Conservation (phyloP, 2,888 invertebrate genomes). For the Ditula angustiorana region DNA sequence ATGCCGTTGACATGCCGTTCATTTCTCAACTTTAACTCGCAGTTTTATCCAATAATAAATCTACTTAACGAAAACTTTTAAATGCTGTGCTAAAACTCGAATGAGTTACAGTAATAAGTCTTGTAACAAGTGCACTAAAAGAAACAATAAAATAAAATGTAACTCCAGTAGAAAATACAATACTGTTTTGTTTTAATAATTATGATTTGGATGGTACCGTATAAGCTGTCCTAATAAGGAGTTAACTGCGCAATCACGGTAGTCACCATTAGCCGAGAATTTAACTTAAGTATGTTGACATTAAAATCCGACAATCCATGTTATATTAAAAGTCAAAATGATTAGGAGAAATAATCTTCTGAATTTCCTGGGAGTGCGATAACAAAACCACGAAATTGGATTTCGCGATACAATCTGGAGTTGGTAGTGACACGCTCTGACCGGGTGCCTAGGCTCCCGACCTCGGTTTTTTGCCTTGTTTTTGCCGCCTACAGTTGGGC, state of each 20-base stretch:
- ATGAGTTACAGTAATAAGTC: constrained; percentile 12
- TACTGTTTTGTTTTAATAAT: not conserved
- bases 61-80: constrained; percentile 54
- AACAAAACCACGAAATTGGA: constrained; percentile 85
- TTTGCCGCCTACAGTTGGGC: constrained; percentile 7
- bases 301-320: constrained; percentile 20
- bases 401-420: constrained; percentile 81
- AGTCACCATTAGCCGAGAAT: constrained; percentile 13
- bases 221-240: constrained; percentile 7
- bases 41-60: constrained; percentile 69
- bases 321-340: constrained; percentile 46
- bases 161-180: too few relatives aligned
- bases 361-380: constrained; percentile 75
- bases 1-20: constrained; percentile 74
- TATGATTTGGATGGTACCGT: not conserved
- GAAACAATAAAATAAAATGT: not conserved
- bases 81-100: constrained; percentile 34
- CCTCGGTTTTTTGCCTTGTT: constrained; percentile 54
- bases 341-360: constrained; percentile 69
- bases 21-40: constrained; percentile 65
- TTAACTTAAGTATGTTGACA: constrained; percentile 25
- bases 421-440: constrained; percentile 69
- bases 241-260: constrained; percentile 30
- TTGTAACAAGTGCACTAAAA: not conserved
- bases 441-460: constrained; percentile 41